Evolutionary conservation across 2,797 vertebrate species (phyloP), one percentile per base, ranked within the genome.

Genomic region (Aselliscus stoliczkanus): DNA sequence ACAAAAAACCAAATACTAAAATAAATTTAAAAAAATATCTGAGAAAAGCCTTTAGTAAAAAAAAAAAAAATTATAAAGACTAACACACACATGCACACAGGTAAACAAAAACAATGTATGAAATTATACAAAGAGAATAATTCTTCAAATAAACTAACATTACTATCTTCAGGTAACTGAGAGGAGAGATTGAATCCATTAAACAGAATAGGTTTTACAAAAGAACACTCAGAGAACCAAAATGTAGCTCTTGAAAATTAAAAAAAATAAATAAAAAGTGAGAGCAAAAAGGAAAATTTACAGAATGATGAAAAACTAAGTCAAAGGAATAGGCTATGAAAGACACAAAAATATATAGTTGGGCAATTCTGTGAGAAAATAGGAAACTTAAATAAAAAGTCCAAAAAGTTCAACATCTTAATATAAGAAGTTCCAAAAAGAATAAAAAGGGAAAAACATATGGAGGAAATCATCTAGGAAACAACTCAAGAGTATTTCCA

Each of bases 1-100:
- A 93, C 72, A 39, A 81, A 90, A 52, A 39, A 58, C 70, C 11
- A 90, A 81, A 87, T 34, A 56, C 20, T 27, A 92, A 97, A 88
- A 73, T 86, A 25, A 86, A n/a, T 44, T 42, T 67, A 88, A 82
- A 79, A 14, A 18, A 58, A 4, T 82, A 65, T 84, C 29, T 58
- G 42, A 87, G 65, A 95, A 82, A 73, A 83, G 1, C 5, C 15
- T 44, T 67, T 75, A 75, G 25, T 62, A 76, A 79, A 87, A 83
- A 94, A 54, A 52, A 80, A 79, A 87, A 83, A 94, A 54, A 54
- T 27, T 85, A 42, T 85, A 83, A 58, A 54, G 11, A 93, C 60
- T 20, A 42, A 60, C 23, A 44, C 7, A 56, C 4, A 50, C 5
- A 20, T 12, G 27, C 31, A 47, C 21, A 73, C 10, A 65, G 17